Conservation (phyloP, 2,113 vertebrate species). For the Mustela nigripes region DNA sequence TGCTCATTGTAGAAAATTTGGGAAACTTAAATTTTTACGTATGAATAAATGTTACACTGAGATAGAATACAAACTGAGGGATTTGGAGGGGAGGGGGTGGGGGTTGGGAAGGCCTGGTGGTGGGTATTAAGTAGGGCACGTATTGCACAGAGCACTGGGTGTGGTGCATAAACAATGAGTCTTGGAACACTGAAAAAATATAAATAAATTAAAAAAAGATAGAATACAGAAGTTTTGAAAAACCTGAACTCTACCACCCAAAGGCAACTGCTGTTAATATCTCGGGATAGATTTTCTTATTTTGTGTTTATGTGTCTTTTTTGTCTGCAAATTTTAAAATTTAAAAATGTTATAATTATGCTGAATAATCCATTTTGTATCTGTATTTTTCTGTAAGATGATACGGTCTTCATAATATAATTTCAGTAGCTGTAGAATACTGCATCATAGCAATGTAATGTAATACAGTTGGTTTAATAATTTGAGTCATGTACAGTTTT, state of each 20-base stretch:
- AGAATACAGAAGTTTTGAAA: background rate
- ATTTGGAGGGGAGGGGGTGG: too few species aligned
- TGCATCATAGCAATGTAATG: background rate
- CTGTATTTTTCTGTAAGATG: constrained; percentile 17
- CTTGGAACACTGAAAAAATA: too few species aligned
- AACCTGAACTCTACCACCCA: background rate
- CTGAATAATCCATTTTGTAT: constrained; percentile 31
- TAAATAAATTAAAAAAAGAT: background rate
- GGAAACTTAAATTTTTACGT: background rate
- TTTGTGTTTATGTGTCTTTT: background rate
- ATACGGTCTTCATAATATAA: background rate
- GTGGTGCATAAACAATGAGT: too few species aligned
- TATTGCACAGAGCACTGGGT: too few species aligned
- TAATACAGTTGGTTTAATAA: background rate
- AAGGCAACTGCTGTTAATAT: constrained; percentile 1
- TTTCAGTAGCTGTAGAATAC: background rate
- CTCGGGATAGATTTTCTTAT: background rate
- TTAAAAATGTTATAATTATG: constrained; percentile 6
- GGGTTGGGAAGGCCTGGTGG: too few species aligned
- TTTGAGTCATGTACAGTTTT: constrained; percentile 36
- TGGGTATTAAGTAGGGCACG: too few species aligned
- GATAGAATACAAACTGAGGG: background rate
- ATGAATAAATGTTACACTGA: background rate
- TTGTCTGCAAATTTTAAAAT: background rate
- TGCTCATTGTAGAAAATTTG: background rate